Base-by-base conservation (phyloP, 1,140 invertebrate species). In the Euura lappo region DNA sequence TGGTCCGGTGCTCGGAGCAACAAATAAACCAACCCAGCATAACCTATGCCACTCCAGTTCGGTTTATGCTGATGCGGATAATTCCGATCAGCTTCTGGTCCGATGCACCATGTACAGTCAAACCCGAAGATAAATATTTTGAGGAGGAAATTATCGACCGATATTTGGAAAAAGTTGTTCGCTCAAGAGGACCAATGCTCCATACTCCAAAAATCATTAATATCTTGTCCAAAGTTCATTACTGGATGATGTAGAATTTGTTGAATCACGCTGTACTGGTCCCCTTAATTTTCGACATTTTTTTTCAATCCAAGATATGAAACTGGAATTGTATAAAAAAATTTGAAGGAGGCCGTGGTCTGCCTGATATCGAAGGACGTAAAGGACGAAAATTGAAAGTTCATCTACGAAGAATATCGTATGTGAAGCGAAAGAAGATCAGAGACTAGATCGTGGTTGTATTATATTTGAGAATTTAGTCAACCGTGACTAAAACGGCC, bases 321-420 rank as follows among this genome's bases (percentile, higher is more conserved):
- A 60, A 60, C 51, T 7, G 2, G 2, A 60, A 3, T 5, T 60
- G 10, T 60, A 6, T 6, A 43, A 51, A 51, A 28, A 65, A 68
- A 47, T 46, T 47, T 44, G 42, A 4, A 10, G 51, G 8, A n/a
- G 0, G 11, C 45, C 42, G 11, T 67, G n/a, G 76, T 79, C 78
- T 78, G 75, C 77, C 75, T 76, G 77, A 79, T 78, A 76, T 79
- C 78, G 77, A 79, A 75, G 78, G 28, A 28, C 28, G 28, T 28
- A 28, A 28, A 28, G 28, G 28, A 28, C 28, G 28, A 28, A 28
- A 28, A 28, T 28, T 28, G 28, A 28, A 28, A 28, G 28, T 28
- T 1, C 28, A 28, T 28, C 28, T 28, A 28, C 28, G 28, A 28
- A 28, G 28, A 28, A 28, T 28, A 28, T 28, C 28, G 28, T 28